Conservation (phyloP, 2,888 invertebrate genomes). For the Xestoiulus laeticollis region DNA sequence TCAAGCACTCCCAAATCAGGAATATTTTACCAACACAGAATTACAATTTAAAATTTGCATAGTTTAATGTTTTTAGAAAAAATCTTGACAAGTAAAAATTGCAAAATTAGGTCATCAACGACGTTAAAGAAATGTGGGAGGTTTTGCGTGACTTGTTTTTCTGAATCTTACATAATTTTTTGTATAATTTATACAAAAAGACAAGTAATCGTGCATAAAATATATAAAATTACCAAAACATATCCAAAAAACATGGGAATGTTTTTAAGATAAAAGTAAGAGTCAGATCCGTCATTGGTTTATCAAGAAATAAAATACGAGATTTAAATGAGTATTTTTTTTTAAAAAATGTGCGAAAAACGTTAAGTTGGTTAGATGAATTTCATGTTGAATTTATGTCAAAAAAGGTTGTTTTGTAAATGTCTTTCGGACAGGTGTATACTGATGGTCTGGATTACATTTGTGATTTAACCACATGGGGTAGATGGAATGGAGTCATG, state of each 20-base stretch:
- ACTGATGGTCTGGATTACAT: constrained; percentile 39
- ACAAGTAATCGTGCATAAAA: neutral
- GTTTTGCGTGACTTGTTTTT: too few relatives aligned
- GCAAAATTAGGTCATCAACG: too few relatives aligned
- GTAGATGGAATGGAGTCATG: constrained; percentile 43
- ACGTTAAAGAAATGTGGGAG: too few relatives aligned
- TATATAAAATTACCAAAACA: neutral
- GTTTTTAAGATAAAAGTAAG: neutral
- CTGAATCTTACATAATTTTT: too few relatives aligned
- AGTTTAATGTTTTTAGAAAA: too few relatives aligned
- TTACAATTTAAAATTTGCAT: neutral
- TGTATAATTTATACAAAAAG: too few relatives aligned
- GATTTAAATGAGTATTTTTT: neutral
- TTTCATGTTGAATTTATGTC: constrained; percentile 20
- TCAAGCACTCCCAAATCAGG: too few relatives aligned
- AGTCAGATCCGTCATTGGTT: constrained; percentile 29
- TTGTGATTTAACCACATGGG: constrained; percentile 35
- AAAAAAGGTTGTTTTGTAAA: constrained; percentile 23
- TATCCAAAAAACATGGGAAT: neutral
- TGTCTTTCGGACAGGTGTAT: constrained; percentile 43
- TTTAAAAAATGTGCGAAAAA: neutral
- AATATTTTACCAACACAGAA: too few relatives aligned
- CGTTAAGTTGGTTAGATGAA: neutral
- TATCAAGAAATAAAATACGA: constrained; percentile 3
- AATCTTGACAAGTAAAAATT: too few relatives aligned